Conservation (phyloP, 2,797 vertebrate species). For the Mus minutoides region DNA sequence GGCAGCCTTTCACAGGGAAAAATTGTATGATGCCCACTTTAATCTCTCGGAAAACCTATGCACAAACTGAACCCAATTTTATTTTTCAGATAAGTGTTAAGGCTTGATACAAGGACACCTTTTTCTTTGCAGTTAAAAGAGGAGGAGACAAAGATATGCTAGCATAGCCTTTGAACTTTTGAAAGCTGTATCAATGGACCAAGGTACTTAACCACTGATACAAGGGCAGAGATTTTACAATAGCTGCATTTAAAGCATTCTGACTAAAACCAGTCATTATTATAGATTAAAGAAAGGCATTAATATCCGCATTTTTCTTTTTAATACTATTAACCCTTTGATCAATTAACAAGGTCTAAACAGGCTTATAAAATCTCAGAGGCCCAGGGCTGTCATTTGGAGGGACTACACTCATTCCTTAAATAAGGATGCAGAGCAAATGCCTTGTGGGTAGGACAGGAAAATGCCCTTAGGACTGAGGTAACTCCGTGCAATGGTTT, state of each 20-base stretch:
- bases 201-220: conserved; percentile 91
- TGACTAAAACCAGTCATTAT: conserved; percentile 73
- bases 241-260: conserved; percentile 79
- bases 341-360: conserved; percentile 56
- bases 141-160: conserved; percentile 85
- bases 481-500: not conserved
- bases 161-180: conserved; percentile 92
- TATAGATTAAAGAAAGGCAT: conserved; percentile 61
- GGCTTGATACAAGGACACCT: conserved; percentile 91
- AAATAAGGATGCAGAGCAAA: not conserved
- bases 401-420: not conserved
- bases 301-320: conserved; percentile 68
- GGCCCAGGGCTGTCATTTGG: not conserved
- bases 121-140: conserved; percentile 91
- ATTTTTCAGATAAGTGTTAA: conserved; percentile 95
- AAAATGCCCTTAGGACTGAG: not conserved
- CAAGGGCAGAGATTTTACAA: conserved; percentile 73
- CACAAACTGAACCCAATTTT: conserved; percentile 91
- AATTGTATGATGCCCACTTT: conserved; percentile 93
- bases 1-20: conserved; percentile 87
- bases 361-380: conserved; percentile 35
- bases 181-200: conserved; percentile 91
- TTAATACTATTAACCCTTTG: conserved; percentile 75
- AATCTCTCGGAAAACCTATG: conserved; percentile 94
- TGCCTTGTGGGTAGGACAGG: not conserved